Evolutionary conservation across 92 coral and sea anemone species (phyloP).

Genomic region (Phenganax marumi): DNA sequence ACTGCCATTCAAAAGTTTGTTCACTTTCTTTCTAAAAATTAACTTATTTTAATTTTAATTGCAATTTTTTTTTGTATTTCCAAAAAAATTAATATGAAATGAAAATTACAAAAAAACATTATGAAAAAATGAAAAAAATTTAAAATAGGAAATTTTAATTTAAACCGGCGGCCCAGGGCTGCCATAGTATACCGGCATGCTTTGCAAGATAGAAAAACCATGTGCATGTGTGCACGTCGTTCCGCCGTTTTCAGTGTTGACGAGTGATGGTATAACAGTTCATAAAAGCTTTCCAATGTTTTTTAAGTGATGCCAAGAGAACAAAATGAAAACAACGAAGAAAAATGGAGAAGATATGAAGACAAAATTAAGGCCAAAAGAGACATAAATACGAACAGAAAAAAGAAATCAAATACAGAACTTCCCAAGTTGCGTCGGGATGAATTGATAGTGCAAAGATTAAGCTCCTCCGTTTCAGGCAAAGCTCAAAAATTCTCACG

Average conservation of each 20-base stretch:
- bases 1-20: constrained; percentile 10
- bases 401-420: neutral
- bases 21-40: neutral
- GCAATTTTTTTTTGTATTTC: neutral
- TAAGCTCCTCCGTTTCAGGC: neutral
- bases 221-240: neutral
- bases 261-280: no score
- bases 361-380: neutral
- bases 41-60: neutral
- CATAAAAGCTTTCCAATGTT: no score
- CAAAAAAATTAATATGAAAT: neutral
- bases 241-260: neutral
- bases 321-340: neutral
- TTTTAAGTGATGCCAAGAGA: no score
- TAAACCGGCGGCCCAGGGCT: constrained; percentile 4
- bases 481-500: constrained; percentile 4
- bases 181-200: constrained; percentile 7
- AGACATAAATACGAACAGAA: constrained; percentile 4
- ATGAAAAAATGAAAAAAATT: neutral
- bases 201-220: neutral
- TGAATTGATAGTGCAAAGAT: neutral
- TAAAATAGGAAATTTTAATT: neutral
- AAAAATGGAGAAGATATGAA: neutral
- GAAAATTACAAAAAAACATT: neutral
- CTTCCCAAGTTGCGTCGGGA: neutral